phyloP scores from a whole-genome alignment of 2,797 vertebrate genomes.

The Atherinosoma microstoma region DNA sequence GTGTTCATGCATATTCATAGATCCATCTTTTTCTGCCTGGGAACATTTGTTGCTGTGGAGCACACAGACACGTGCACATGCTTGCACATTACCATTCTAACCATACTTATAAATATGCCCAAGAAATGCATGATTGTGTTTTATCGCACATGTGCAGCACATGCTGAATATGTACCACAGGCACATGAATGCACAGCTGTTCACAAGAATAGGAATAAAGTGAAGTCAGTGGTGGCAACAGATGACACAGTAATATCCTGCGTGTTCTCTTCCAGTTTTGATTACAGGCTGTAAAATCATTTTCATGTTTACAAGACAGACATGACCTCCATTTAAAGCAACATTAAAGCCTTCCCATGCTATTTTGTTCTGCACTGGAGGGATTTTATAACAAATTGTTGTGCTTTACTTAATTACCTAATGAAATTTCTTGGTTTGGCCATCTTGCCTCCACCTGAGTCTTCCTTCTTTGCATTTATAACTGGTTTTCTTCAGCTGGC shows the following conservation, averaged over 20 bases:
- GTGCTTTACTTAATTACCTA: slow-evolving; percentile 26
- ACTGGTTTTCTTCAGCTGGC: background rate
- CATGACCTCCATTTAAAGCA: slow-evolving; percentile 32
- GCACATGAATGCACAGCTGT: slow-evolving; percentile 38
- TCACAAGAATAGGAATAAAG: slow-evolving; percentile 17
- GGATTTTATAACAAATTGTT: slow-evolving; percentile 10
- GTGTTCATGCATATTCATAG: slow-evolving; percentile 73
- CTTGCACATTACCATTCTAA: background rate
- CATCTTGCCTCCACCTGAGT: slow-evolving; percentile 32
- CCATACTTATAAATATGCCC: background rate
- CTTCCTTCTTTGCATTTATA: background rate
- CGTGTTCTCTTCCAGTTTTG: slow-evolving; percentile 48
- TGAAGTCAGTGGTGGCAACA: slow-evolving; percentile 24
- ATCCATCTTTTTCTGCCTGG: slow-evolving; percentile 43
- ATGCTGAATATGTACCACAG: slow-evolving; percentile 26
- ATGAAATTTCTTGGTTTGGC: slow-evolving; percentile 32
- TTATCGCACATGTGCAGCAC: slow-evolving; percentile 4
- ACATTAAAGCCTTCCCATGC: slow-evolving; percentile 32
- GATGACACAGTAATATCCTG: slow-evolving; percentile 35
- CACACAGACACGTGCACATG: background rate
- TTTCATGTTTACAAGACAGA: slow-evolving; percentile 45
- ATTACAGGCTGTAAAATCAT: slow-evolving; percentile 47
- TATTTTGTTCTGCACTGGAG: background rate
- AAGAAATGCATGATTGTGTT: background rate
- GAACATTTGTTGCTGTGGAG: slow-evolving; percentile 44